Evolutionary conservation across 2,113 vertebrate species (phyloP), one percentile per base, ranked within the genome.

Genomic region (Phaethon lepturus): DNA sequence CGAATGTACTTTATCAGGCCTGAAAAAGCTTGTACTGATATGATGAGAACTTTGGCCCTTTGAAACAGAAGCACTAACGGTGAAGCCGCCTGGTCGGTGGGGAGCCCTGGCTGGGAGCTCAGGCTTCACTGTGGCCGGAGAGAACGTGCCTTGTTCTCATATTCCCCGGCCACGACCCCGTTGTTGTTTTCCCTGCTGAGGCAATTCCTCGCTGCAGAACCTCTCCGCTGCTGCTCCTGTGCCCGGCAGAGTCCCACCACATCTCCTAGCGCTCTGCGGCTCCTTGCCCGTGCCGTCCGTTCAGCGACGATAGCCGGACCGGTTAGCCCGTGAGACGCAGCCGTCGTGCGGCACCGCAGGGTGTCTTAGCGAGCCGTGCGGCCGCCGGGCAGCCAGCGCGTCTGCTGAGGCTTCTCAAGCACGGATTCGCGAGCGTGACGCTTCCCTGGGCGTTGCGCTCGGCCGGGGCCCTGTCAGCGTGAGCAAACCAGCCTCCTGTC

Each of bases 81-180:
- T 1, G 2, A n/a, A 33, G 45, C 62, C 2, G 2, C 17, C 49
- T 17, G 23, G 0, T 2, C 0, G 0, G 7, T 0, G 0, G 63
- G 79, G 22, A 55, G 31, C 16, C 20, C 9, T 0, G 2, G 42
- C 29, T 19, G 71, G 84, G 19, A 75, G 40, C 56, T 75, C 60
- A 2, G 26, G 9, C 31, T 31, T 52, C 25, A 3, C 26, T 35
- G 7, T 8, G 28, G 24, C 29, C 67, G 72, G 38, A 59, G 38
- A 35, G 33, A 28, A 75, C 22, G 47, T 18, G 6, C 13, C 49
- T 20, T 8, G 24, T 22, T n/a, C 50, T 58, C 29, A 2, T 10
- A 2, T 40, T 23, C 11, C 13, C 38, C n/a, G 50, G 49, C 6
- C 2, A 0, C 40, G 22, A 29, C 3, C 10, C 22, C 14, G 17